phyloP scores from a whole-genome alignment of 1,140 invertebrate genomes.

The Drosophila pseudoananassae region DNA sequence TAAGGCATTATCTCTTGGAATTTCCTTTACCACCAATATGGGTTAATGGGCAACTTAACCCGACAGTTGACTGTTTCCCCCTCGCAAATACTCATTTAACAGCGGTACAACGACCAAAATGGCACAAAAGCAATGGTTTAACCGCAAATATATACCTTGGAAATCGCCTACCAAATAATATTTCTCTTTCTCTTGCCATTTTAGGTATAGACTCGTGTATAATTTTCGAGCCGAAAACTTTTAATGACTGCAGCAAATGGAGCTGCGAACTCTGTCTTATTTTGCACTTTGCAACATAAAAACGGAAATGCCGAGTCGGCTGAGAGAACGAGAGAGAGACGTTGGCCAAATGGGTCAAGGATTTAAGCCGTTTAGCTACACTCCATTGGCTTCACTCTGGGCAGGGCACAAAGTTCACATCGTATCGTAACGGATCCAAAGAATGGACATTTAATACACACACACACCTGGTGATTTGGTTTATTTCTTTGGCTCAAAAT shows the following conservation, averaged over 20 bases:
- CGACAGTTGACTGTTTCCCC: conserved; percentile 4
- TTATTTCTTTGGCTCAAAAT: conserved; percentile 47
- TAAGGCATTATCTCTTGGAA: conserved; percentile 6
- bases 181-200: conserved; percentile 26
- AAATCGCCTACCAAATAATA: conserved; percentile 48
- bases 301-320: conserved; percentile 66
- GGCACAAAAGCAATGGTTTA: conserved; percentile 29
- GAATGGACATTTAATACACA: conserved; percentile 12
- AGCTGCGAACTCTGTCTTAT: conserved; percentile 19
- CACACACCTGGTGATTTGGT: conserved; percentile 45
- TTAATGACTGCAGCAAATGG: conserved; percentile 52
- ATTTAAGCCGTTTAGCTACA: conserved; percentile 72
- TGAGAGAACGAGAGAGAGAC: conserved; percentile 34
- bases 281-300: conserved; percentile 67
- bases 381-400: conserved; percentile 59
- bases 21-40: conserved; percentile 33
- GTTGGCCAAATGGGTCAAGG: conserved; percentile 69
- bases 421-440: conserved; percentile 9
- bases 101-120: conserved; percentile 46
- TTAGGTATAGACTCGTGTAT: conserved; percentile 10
- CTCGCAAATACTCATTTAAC: conserved; percentile 26
- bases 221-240: conserved; percentile 44
- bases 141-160: conserved; percentile 60
- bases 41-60: conserved; percentile 45
- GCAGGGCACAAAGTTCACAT: conserved; percentile 59